Base-by-base conservation (phyloP, 2,113 vertebrate species). In the Tachysurus vachellii region DNA sequence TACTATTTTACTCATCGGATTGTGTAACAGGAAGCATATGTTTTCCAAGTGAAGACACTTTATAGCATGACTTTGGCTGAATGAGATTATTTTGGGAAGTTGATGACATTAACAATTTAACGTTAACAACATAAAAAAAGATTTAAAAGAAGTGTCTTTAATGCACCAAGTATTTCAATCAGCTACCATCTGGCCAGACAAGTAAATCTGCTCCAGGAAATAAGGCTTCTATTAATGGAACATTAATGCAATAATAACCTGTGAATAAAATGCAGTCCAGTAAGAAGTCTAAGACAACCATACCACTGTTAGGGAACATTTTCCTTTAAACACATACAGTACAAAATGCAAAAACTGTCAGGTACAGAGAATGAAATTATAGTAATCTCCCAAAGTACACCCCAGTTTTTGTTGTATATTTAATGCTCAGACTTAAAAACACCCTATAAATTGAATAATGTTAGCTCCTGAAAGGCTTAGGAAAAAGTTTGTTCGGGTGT, bases 391-490 rank as follows among this genome's bases (percentile, higher is more conserved):
- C 16, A 16, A 47, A 50, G 11, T 53, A 31, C 10, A 70, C 14
- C 28, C 0, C 19, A 57, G 12, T 57, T 64, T 44, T 12, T 56
- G 21, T 80, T 42, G 16, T 86, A 57, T 44, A 80, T 17, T 56
- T 66, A 68, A 54, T 9, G 50, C 28, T 68, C 12, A 80, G 47
- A 56, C 36, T 13, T 44, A 68, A 86, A 80, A 79, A 21, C 42
- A 50, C 50, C 21, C 50, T 70, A 7, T 80, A 80, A 80, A 36
- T n/a, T n/a, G 14, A 68, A 57, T 31, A 54, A 28, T 70, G 75
- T 93, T 90, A 91, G 86, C 91, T 93, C 86, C 91, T 82, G 88
- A 90, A 91, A 92, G 3, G 83, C 91, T 88, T 89, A 84, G 90
- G 88, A 44, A 50, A 64, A 68, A 87, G 19, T 54, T 90, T 92